Base-by-base conservation (phyloP, 2,888 invertebrate species). In the Drosophila meridionalis region DNA sequence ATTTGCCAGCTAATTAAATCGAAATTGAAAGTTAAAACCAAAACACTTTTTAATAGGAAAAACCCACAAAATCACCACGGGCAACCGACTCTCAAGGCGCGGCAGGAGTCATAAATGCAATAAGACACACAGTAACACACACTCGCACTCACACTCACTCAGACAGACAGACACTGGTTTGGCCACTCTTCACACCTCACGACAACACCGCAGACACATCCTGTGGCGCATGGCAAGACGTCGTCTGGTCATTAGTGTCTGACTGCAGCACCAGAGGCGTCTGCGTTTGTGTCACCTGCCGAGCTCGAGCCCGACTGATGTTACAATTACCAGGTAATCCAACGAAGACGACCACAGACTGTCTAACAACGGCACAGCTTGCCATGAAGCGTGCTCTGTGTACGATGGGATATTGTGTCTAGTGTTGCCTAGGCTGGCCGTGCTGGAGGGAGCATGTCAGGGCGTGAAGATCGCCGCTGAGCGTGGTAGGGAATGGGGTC, bases 141-240 rank as follows among this genome's bases (percentile, higher is more conserved):
- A 63, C 42, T 20, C 20, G 20, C 20, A 20, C 20, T 20, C 20
- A 63, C 55, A 47, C 65, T 40, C 9, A 63, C 34, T 60, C 26
- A n/a, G 5, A n/a, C 36, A 36, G 20, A 20, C 20, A 42, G 50
- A 34, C 50, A 52, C 50, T 52, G 30, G 43, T 28, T 28, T 58
- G 43, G 62, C 66, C 80, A 75, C 81, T 78, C 62, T 84, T 84
- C 89, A 84, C 83, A 89, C 89, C 87, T 83, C 61, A 43, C 58
- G 67, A 71, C 86, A 83, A 40, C 59, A 20, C 47, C 60, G 74
- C 82, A 87, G 90, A 89, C 90, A 78, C 87, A 89, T 87, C 87
- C 87, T 87, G 90, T 80, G 89, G 87, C 90, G 87, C 89, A 89
- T 87, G 87, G 90, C 89, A 90, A 70, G 83, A 80, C 73, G 56